A percentile compares a stretch with the other conserved stretches of the same genome.
These are phyloP conservation scores for Euwallacea similis DNA, from an alignment of 1,140 invertebrate genomes.

Conservation along the genomic window DNA sequence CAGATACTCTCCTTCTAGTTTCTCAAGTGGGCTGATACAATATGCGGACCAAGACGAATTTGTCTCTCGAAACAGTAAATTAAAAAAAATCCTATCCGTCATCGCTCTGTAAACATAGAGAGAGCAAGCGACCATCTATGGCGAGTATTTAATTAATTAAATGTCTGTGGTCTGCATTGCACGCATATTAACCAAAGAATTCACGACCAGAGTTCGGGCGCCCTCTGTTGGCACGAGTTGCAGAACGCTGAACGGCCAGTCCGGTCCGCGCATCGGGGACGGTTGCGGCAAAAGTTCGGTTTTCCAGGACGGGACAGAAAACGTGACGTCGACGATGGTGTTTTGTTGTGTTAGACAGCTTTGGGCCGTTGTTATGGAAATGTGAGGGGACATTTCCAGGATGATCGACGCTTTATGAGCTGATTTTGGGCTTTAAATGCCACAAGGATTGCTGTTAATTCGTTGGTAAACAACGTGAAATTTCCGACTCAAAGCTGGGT, in stretches of 20 bases:
- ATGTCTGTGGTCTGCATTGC: slow-evolving; percentile 12
- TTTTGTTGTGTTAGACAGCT: background rate
- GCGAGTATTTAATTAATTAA: background rate
- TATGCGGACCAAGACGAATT: background rate
- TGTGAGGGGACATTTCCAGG: background rate
- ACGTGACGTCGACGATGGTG: background rate
- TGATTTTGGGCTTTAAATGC: background rate
- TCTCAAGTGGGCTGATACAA: background rate
- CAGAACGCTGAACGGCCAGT: slow-evolving; percentile 6
- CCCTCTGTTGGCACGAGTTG: background rate
- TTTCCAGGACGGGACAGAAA: background rate
- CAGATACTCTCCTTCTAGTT: background rate
- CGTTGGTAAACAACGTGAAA: background rate
- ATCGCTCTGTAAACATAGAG: background rate
- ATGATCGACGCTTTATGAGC: background rate
- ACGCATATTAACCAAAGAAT: background rate
- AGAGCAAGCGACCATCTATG: background rate
- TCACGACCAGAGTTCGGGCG: background rate
- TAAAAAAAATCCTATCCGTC: background rate
- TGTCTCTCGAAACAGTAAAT: background rate
- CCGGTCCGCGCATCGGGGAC: slow-evolving; percentile 13
- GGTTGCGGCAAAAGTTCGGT: slow-evolving; percentile 22
- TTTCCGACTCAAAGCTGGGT: no score
- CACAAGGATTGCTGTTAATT: background rate
- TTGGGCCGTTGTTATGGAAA: slow-evolving; percentile 14